Percentiles rank a stretch among this genome's conserved stretches.
phyloP scores from a whole-genome alignment of 2,113 vertebrate genomes.

The Ifrita kowaldi region DNA sequence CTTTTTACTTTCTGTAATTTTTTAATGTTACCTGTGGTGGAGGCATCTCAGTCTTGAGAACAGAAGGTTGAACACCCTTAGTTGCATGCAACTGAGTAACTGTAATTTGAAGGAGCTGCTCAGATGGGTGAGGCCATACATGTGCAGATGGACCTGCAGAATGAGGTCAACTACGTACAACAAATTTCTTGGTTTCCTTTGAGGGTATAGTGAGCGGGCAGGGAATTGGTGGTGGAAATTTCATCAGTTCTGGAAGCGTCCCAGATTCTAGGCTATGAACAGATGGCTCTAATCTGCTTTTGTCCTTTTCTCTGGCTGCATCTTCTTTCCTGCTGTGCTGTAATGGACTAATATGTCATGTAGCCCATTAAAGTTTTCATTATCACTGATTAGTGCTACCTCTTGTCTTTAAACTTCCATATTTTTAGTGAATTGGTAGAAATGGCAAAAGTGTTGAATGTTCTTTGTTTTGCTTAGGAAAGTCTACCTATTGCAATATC shows the following conservation, averaged over 20 bases:
- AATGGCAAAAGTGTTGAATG: not conserved
- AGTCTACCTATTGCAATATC: not conserved
- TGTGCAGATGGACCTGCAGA: slow-evolving; percentile 4
- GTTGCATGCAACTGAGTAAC: not conserved
- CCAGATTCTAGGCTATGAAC: slow-evolving; percentile 24
- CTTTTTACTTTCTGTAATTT: not conserved
- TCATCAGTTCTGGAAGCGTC: not conserved
- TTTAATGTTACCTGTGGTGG: not conserved
- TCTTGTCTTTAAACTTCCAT: not conserved
- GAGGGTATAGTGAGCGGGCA: not conserved
- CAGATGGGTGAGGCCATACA: not conserved
- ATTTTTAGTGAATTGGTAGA: not conserved
- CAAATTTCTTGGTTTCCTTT: not conserved
- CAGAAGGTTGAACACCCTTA: not conserved
- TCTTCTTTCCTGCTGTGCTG: slow-evolving; percentile 31
- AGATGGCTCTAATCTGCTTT: slow-evolving; percentile 61
- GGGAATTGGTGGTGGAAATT: not conserved
- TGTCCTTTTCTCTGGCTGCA: slow-evolving; percentile 37
- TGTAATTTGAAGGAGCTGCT: not conserved
- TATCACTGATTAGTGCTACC: not conserved
- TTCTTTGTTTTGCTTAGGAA: not conserved
- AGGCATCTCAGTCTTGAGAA: not conserved
- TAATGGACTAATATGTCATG: not conserved
- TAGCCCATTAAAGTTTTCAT: not conserved
- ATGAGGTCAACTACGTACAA: not conserved